Evolutionary conservation across 2,888 invertebrate species (phyloP), one percentile per base, ranked within the genome.

Genomic region (Tachina grossa): DNA sequence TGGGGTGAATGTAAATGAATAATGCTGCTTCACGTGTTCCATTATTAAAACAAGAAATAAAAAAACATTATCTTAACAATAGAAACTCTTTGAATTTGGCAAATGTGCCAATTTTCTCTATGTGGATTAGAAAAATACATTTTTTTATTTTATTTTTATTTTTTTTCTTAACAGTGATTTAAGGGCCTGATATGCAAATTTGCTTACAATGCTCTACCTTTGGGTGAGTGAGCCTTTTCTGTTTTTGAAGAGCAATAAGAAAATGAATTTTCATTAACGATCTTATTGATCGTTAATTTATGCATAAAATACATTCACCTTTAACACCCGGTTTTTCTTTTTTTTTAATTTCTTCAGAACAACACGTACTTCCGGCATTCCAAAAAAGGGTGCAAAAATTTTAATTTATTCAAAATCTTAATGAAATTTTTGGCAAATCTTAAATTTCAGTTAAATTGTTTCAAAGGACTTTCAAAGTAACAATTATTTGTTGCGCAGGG

Each of bases 211-310:
- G 14, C 53, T 43, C 11, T 5, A 47, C 43, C 53, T 65, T 77
- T 51, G n/a, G 45, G 65, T 57, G 22, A 75, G 65, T 57, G 22
- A 75, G 31, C 31, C 74, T 69, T 83, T 86, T 80, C 74, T n/a
- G n/a, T 31, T n/a, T 76, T 31, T 31, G 31, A 3, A 31, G 41
- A 19, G 43, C 68, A 72, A 78, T 68, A 39, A 55, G 47, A 49
- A 71, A 75, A 71, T 49, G 55, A 71, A 76, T 78, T 86, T 86
- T 55, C 81, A 79, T 84, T 84, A 84, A 86, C 81, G 82, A 87
- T 88, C 87, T 87, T 88, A 92, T 92, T 92, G 92, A 92, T 92
- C 91, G 90, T 91, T 92, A 92, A 92, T 92, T 92, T 92, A 92
- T 92, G 92, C 92, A 92, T 88, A 90, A 91, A 90, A 89, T 89